Base-by-base conservation (phyloP, 2,888 invertebrate species). In the Lasioglossum calceatum region DNA sequence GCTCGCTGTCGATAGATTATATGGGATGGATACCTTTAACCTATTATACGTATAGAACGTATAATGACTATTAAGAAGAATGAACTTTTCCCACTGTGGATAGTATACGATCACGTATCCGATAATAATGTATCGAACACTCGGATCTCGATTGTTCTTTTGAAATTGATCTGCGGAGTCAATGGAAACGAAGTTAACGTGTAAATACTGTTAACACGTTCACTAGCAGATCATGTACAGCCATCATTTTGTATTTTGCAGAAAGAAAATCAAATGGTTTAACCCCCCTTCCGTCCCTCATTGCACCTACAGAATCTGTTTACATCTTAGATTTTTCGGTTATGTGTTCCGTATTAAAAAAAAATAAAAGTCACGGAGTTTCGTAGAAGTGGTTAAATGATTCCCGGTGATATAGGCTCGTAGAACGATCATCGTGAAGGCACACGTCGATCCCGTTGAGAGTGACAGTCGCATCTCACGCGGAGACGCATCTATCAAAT, bases 41-140 rank as follows among this genome's bases (percentile, higher is more conserved):
- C 83, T 78, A 81, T 87, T 84, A 88, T 82, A 78, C 44, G 44
- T 4, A 44, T 75, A 87, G 78, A 77, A 87, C 84, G 85, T 88
- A 84, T 91, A 92, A 92, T 90, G 92, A 89, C 89, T 92, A 81
- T 87, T 87, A 86, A 80, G 87, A 87, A 87, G 75, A 19, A 80
- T 73, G 54, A 81, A 50, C 61, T 32, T 39, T 61, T 77, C 54
- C 64, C 58, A 75, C 44, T 81, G 67, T n/a, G 70, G 70, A 16
- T 23, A 27, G 47, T 36, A 16, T 27, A 54, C 19, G 7, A 47
- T 73, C 61, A 19, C 10, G 12, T 14, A 12, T 32, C 5, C 2
- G 54, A 54, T 36, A 47, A 73, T 64, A 39, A 23, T 67, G 19
- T 44, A 44, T 32, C 50, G 32, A 16, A n/a, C 27, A 42, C 16